Evolutionary conservation across 1,140 invertebrate genomes (phyloP), one percentile per base, ranked within the genome.

Genomic region (Drosophila sturtevanti): DNA sequence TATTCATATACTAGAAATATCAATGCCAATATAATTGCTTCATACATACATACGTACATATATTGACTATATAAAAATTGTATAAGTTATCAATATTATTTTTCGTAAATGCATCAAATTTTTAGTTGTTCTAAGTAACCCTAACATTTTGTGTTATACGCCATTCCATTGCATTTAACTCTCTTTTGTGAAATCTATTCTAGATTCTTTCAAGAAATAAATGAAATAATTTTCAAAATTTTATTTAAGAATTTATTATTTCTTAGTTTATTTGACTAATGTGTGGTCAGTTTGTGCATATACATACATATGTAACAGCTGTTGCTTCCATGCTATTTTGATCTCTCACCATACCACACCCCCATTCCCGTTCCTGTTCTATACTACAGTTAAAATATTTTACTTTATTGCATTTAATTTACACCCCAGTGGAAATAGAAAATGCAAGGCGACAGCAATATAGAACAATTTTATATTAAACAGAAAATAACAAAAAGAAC

Each of bases 371-470:
- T 41, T 14, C n/a, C 12, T 4, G n/a, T 48, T 21, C 4, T 7
- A 16, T 14, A 2, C 14, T 16, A 14, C 6, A 18, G 41, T 48
- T 48, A 10, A 21, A 48, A 12, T 54, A 35, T 69, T 63, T 67
- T 78, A 55, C 72, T 87, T 78, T 75, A 86, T 86, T 86, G 71
- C 78, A 81, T 56, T 72, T 70, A 79, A 79, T 86, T 87, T 87
- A 75, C 74, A 66, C 52, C 77, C 82, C 78, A 76, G n/a, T 87
- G 64, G 55, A 74, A 85, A 77, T 56, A 58, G 61, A 75, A 52
- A 76, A 37, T 24, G 65, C 35, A 41, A 38, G 41, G 61, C 54
- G 38, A 59, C 35, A 51, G 31, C 12, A 59, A 31, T 55, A 27
- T 52, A 59, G 11, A 37, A 11, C 7, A 55, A 27, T 12, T 9